phyloP scores from a whole-genome alignment of 2,113 vertebrate species.

The Marmota flaviventris region DNA sequence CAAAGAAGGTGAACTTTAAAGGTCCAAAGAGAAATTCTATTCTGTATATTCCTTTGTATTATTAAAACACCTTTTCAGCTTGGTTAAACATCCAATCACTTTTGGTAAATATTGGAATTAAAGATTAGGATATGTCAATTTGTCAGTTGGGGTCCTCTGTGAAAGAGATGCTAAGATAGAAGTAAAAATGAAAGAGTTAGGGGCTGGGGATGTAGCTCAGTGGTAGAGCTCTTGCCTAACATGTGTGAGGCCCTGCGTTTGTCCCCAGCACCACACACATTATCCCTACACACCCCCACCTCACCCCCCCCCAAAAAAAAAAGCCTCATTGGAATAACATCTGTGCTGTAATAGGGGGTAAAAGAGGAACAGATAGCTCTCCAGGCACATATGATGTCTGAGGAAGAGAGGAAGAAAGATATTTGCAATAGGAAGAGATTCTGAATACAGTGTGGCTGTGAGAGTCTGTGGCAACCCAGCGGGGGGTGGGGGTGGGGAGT shows the following conservation, averaged over 20 bases:
- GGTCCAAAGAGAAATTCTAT: conserved; percentile 26
- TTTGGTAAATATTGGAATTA: conserved; percentile 23
- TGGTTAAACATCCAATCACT: conserved; percentile 47
- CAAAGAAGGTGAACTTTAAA: neutral
- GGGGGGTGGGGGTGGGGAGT: neutral
- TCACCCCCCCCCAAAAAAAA: neutral
- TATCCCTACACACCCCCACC: too few species aligned
- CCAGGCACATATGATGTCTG: neutral
- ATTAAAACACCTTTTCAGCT: neutral
- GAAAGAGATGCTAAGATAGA: neutral
- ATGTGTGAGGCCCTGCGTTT: neutral
- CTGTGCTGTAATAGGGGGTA: neutral
- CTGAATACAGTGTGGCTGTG: neutral
- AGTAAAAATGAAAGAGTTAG: neutral
- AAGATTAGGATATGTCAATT: neutral
- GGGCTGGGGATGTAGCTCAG: neutral
- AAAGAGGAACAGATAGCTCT: neutral
- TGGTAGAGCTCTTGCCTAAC: neutral
- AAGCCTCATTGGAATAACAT: neutral
- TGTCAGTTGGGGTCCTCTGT: neutral
- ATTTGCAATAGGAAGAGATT: neutral
- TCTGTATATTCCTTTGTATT: conserved; percentile 24
- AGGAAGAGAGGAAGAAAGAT: neutral
- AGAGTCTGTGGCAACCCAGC: neutral
- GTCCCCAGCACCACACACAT: neutral